Evolutionary conservation across 1,140 invertebrate species (phyloP).

Genomic region (Augochlora pura): DNA sequence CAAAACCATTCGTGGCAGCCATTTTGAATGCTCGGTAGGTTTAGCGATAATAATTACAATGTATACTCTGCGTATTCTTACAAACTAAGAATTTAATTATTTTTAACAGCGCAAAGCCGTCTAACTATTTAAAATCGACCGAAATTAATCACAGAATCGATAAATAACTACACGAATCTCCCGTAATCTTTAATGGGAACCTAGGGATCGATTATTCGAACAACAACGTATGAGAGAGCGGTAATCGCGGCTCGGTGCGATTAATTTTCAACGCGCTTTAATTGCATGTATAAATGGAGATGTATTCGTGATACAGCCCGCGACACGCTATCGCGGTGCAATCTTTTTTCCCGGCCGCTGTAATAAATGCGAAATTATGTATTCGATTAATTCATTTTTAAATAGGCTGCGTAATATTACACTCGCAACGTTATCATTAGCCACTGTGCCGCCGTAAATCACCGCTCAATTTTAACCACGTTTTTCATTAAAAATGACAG

Average conservation of each 20-base stretch:
- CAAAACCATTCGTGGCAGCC: too few relatives aligned
- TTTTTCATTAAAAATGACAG: neutral
- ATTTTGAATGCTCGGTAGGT: too few relatives aligned
- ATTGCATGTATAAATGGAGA: slow-evolving; percentile 34
- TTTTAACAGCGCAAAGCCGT: too few relatives aligned
- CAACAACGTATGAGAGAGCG: neutral
- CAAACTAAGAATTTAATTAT: too few relatives aligned
- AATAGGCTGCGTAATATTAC: slow-evolving; percentile 34
- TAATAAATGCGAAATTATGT: slow-evolving; percentile 39
- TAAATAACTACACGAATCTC: too few relatives aligned
- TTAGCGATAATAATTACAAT: too few relatives aligned
- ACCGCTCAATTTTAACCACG: slow-evolving; percentile 56
- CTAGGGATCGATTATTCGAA: too few relatives aligned
- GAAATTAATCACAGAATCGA: too few relatives aligned
- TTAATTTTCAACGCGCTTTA: slow-evolving; percentile 11
- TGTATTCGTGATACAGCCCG: slow-evolving; percentile 25
- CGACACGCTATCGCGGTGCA: slow-evolving; percentile 21
- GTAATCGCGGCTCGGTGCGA: neutral
- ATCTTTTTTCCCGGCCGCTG: slow-evolving; percentile 4
- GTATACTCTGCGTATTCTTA: too few relatives aligned
- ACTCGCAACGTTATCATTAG: slow-evolving; percentile 64
- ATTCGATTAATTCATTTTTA: slow-evolving; percentile 48
- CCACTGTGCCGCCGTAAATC: slow-evolving; percentile 63
- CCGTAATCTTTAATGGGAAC: too few relatives aligned
- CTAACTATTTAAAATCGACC: too few relatives aligned